These are phyloP conservation scores for Erannis defoliaria DNA, from an alignment of 2,888 invertebrate species.

Conservation along the genomic window DNA sequence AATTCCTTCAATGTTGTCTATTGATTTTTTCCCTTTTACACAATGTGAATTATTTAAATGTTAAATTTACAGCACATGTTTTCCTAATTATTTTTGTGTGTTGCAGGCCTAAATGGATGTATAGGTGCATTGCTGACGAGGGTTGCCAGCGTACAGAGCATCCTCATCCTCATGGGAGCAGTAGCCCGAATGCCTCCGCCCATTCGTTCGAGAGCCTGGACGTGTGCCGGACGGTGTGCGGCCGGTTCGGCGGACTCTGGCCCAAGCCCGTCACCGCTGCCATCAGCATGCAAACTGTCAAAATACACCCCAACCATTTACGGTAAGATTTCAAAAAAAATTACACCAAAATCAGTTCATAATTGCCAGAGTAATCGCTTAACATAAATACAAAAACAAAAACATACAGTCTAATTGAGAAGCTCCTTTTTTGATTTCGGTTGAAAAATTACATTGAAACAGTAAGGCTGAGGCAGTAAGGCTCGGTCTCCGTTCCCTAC, in stretches of 20 bases:
- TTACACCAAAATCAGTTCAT: not conserved
- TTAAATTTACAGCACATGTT: too few species aligned
- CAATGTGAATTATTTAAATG: too few species aligned
- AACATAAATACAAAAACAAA: too few species aligned
- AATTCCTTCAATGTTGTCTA: too few species aligned
- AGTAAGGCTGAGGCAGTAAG: too few species aligned
- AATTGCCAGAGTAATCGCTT: too few species aligned
- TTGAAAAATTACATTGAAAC: too few species aligned
- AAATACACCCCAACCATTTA: not conserved
- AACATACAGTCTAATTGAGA: too few species aligned
- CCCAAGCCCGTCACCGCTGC: slow-evolving; percentile 88
- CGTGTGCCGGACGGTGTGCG: slow-evolving; percentile 90
- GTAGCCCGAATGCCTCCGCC: slow-evolving; percentile 55
- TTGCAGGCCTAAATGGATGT: slow-evolving; percentile 77
- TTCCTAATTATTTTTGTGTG: too few species aligned
- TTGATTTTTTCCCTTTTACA: too few species aligned
- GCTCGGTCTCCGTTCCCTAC: too few species aligned
- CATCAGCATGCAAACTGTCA: slow-evolving; percentile 72
- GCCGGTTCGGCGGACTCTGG: slow-evolving; percentile 90
- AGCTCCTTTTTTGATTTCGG: too few species aligned
- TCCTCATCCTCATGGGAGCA: slow-evolving; percentile 63
- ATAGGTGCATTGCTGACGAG: slow-evolving; percentile 68
- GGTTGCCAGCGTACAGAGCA: slow-evolving; percentile 75
- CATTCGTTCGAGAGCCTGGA: slow-evolving; percentile 80
- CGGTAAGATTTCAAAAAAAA: not conserved